Evolutionary conservation across 2,888 invertebrate species (phyloP).

Genomic region (Zaprionus bogoriensis): DNA sequence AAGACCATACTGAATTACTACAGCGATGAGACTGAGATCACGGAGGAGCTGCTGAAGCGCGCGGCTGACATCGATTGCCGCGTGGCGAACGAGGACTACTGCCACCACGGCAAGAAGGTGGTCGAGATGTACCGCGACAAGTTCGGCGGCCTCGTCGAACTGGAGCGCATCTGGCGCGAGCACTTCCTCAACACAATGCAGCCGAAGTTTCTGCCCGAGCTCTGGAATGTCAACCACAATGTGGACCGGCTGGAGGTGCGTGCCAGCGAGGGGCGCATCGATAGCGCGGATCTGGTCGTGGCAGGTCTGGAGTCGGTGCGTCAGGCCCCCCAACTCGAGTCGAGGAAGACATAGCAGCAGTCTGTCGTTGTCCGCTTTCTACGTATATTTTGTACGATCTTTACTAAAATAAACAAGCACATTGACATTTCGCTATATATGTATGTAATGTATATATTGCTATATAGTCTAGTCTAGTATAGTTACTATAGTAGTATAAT

Average conservation of each 20-base stretch:
- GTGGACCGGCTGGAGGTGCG: slow-evolving; percentile 85
- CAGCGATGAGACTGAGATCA: slow-evolving; percentile 82
- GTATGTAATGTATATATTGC: neutral
- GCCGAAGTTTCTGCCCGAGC: slow-evolving; percentile 87
- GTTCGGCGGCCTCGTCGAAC: slow-evolving; percentile 85
- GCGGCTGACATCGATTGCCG: slow-evolving; percentile 84
- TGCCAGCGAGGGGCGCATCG: slow-evolving; percentile 84
- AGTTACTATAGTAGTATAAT: too few species aligned
- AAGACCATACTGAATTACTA: slow-evolving; percentile 84
- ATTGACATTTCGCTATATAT: slow-evolving; percentile 24
- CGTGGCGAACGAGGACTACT: slow-evolving; percentile 83
- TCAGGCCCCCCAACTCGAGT: neutral
- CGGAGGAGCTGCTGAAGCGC: slow-evolving; percentile 84
- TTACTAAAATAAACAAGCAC: slow-evolving; percentile 32
- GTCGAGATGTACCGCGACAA: slow-evolving; percentile 85
- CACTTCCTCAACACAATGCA: slow-evolving; percentile 90
- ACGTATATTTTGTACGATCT: slow-evolving; percentile 27
- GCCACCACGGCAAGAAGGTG: slow-evolving; percentile 85
- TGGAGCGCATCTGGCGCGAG: slow-evolving; percentile 90
- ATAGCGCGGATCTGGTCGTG: slow-evolving; percentile 81
- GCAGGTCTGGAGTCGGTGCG: slow-evolving; percentile 74
- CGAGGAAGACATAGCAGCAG: slow-evolving; percentile 14
- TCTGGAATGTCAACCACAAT: slow-evolving; percentile 91
- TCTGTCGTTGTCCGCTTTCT: slow-evolving; percentile 11
- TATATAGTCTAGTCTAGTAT: too few species aligned